phyloP scores from a whole-genome alignment of 2,888 invertebrate genomes.

The Lasioglossum zephyrum region DNA sequence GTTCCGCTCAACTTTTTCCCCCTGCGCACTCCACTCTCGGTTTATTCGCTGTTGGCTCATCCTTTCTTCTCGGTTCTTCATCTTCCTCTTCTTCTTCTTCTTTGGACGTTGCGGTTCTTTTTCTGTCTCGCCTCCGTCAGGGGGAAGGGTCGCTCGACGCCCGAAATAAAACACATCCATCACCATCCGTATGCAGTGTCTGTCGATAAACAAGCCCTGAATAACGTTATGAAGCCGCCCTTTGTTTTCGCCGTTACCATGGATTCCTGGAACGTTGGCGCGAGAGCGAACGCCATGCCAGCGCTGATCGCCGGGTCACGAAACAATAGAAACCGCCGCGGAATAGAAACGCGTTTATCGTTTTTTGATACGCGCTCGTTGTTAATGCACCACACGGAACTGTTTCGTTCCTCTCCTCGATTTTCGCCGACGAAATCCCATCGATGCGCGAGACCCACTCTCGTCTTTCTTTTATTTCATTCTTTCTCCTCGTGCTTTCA shows the following conservation, averaged over 20 bases:
- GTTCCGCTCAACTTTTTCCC: constrained; percentile 61
- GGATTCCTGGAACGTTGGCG: constrained; percentile 1
- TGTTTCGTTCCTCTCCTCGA: constrained; percentile 8
- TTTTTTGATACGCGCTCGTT: constrained; percentile 31
- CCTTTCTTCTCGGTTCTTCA: constrained; percentile 5
- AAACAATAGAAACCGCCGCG: constrained; percentile 35
- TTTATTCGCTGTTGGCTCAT: constrained; percentile 28
- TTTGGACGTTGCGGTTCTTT: constrained; percentile 13
- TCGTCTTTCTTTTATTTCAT: not conserved
- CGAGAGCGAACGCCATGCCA: not conserved
- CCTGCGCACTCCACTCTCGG: constrained; percentile 21
- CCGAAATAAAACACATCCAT: constrained; percentile 77
- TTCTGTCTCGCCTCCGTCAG: constrained; percentile 1
- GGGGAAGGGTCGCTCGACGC: constrained; percentile 38
- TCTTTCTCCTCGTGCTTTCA: not conserved
- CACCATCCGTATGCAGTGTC: constrained; percentile 69
- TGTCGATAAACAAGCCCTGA: constrained; percentile 70
- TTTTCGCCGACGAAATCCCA: constrained; percentile 17
- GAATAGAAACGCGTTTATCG: constrained; percentile 37
- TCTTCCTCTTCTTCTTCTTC: not conserved
- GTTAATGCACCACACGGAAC: constrained; percentile 22
- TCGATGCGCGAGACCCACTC: not conserved
- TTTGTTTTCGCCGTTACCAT: constrained; percentile 35
- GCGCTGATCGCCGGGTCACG: not conserved
- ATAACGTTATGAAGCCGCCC: constrained; percentile 60